These are phyloP conservation scores for Oryzias javanicus DNA, from an alignment of 2,113 vertebrate genomes.

Conservation along the genomic window DNA sequence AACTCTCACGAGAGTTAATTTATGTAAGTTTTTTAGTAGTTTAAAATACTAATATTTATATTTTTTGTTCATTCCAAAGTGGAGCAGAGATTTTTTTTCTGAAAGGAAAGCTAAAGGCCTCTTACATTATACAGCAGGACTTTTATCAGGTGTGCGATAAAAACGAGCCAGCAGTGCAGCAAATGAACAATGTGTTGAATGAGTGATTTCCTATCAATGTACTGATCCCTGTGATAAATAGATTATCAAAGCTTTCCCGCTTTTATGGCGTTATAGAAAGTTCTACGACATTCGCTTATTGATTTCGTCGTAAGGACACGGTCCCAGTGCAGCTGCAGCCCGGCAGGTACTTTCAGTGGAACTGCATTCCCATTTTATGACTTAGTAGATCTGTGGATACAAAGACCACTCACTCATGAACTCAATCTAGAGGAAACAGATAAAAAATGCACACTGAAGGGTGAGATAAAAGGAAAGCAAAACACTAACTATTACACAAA, in stretches of 20 bases:
- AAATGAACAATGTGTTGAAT: conserved; percentile 16
- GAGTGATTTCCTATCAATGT: conserved; percentile 38
- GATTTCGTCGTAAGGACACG: conserved; percentile 38
- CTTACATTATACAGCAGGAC: neutral
- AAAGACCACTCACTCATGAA: too few relatives aligned
- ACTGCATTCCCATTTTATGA: too few relatives aligned
- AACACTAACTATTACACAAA: neutral
- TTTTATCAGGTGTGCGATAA: conserved; percentile 26
- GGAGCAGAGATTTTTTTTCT: too few relatives aligned
- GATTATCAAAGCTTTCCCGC: conserved; percentile 40
- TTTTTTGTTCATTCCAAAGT: too few relatives aligned
- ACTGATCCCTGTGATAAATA: conserved; percentile 40
- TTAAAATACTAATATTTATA: too few relatives aligned
- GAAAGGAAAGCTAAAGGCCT: neutral
- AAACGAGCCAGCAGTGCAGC: conserved; percentile 6
- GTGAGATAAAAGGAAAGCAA: neutral
- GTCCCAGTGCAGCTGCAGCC: neutral
- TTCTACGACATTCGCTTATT: conserved; percentile 7
- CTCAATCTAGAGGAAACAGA: too few relatives aligned
- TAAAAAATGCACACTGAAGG: too few relatives aligned
- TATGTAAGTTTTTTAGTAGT: too few relatives aligned
- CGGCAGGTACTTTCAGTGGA: neutral
- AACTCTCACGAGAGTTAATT: too few relatives aligned
- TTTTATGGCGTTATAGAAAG: conserved; percentile 20
- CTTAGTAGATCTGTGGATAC: too few relatives aligned